These are phyloP conservation scores for Phlogophora meticulosa DNA, from an alignment of 2,888 invertebrate genomes.

Conservation along the genomic window DNA sequence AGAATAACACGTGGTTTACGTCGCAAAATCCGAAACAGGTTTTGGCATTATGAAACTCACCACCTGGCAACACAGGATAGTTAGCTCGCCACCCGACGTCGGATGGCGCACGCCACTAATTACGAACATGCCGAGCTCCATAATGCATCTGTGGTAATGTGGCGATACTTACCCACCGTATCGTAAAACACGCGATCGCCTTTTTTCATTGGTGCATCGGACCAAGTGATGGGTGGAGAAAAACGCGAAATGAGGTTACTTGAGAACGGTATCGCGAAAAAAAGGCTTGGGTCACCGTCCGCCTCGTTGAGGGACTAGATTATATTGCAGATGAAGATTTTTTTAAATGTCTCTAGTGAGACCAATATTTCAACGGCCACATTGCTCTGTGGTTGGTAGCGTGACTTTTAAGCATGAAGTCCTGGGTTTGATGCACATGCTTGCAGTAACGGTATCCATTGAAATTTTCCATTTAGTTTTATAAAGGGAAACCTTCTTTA, in stretches of 20 bases:
- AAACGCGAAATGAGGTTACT: constrained; percentile 82
- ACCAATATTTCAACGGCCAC: neutral
- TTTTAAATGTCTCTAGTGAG: too few relatives aligned
- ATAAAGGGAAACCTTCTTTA: too few relatives aligned
- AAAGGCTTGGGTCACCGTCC: constrained; percentile 73
- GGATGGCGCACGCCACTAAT: constrained; percentile 64
- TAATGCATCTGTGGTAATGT: constrained; percentile 80
- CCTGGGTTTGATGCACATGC: too few relatives aligned
- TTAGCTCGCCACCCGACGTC: constrained; percentile 44
- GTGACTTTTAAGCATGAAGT: neutral
- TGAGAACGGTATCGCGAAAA: constrained; percentile 76
- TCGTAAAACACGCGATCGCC: constrained; percentile 80
- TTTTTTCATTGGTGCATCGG: constrained; percentile 82
- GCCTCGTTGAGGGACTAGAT: constrained; percentile 49
- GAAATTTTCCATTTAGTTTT: too few relatives aligned
- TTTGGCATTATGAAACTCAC: constrained; percentile 32
- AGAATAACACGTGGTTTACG: neutral
- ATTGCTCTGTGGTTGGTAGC: neutral
- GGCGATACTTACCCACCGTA: constrained; percentile 70
- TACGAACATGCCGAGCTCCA: constrained; percentile 69
- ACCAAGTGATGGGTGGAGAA: constrained; percentile 79
- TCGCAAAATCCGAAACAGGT: constrained; percentile 33
- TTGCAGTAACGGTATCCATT: too few relatives aligned
- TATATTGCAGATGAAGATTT: constrained; percentile 27
- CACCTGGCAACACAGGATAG: constrained; percentile 55